These are phyloP conservation scores for Neodiprion virginianus DNA, from an alignment of 1,140 invertebrate species.

Conservation along the genomic window DNA sequence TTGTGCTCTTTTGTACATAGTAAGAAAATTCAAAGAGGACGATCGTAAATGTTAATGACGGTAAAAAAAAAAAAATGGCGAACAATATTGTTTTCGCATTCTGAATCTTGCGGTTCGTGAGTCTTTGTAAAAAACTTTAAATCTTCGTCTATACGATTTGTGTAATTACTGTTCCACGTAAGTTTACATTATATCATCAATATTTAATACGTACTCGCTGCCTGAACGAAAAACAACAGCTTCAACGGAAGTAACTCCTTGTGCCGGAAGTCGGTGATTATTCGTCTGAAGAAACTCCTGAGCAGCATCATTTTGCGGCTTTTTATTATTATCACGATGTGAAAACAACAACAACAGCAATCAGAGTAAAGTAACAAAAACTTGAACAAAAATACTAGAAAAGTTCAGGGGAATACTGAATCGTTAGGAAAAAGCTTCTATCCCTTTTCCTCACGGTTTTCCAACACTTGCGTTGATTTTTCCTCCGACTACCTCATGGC, in stretches of 20 bases:
- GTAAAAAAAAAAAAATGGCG: no score
- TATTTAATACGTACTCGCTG: slow-evolving; percentile 71
- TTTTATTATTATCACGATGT: neutral
- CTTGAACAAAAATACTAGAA: neutral
- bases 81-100: no score
- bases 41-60: no score
- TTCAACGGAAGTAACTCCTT: slow-evolving; percentile 77
- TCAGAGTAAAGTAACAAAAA: neutral
- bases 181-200: no score
- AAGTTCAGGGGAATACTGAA: neutral
- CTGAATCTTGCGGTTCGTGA: no score
- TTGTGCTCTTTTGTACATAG: no score
- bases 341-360: neutral
- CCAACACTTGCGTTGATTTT: no score
- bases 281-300: slow-evolving; percentile 69
- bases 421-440: neutral
- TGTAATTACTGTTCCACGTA: no score
- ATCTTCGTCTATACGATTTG: no score
- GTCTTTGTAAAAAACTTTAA: no score
- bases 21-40: no score
- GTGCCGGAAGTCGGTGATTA: slow-evolving; percentile 73
- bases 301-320: slow-evolving; percentile 64
- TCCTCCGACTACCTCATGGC: neutral
- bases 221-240: slow-evolving; percentile 78
- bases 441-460: neutral